Base-by-base conservation (phyloP, 2,888 invertebrate genomes). In the Heliconius ismenius region DNA sequence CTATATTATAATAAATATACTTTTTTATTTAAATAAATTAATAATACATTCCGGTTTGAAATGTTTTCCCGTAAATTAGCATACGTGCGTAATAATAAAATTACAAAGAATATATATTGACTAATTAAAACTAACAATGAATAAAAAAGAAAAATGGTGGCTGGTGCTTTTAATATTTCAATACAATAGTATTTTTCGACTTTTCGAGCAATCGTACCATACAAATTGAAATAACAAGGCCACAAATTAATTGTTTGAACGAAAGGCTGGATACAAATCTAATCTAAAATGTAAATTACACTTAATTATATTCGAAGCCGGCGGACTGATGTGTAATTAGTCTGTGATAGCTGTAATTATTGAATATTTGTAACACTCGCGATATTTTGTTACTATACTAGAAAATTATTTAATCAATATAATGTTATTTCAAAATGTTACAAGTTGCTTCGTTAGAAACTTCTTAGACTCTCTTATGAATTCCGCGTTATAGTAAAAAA, bases 221-320 rank as follows among this genome's bases (percentile, higher is more conserved):
- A 67, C 36, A 62, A 63, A 68, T 62, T 73, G 62, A 21, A 78
- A 68, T 73, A 64, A 73, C 63, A 76, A 76, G 21, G 63, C 73
- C 60, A 54, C 54, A 78, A 72, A 76, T 74, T 49, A 76, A 76
- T 78, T 76, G 70, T 69, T 74, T 32, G n/a, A 78, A 74, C 74
- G 72, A 79, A 75, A 77, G 60, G 63, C 60, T 70, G 77, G 77
- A 75, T 79, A 73, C 69, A 75, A 75, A 75, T 73, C 73, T 78
- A 78, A 78, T 78, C 76, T 76, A 69, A 79, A 77, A 79, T 77
- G 79, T 77, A 79, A 77, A 79, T 79, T 72, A 74, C 67, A 36
- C 73, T 75, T 68, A 75, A 78, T 78, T 76, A 78, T 79, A 75
- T 79, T 79, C 64, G 76, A 77, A 73, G 76, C 74, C 72, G 64